A percentile compares a stretch with the other conserved stretches of the same genome.
phyloP scores from a whole-genome alignment of 2,888 invertebrate genomes.

The Parelbella ahira region DNA sequence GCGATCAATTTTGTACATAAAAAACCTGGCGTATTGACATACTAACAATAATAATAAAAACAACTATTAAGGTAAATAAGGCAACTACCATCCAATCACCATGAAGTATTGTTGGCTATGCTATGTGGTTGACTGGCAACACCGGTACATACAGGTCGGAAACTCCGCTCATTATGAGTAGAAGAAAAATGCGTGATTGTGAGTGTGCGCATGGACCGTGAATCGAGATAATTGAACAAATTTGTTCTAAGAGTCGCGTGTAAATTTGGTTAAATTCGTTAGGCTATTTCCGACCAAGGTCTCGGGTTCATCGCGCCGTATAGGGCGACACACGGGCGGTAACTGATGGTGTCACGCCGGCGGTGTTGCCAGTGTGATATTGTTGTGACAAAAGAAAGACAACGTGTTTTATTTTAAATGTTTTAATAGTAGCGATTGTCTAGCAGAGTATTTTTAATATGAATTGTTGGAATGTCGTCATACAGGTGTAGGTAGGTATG shows the following conservation, averaged over 20 bases:
- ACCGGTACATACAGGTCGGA: conserved; percentile 15
- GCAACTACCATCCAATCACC: too few relatives aligned
- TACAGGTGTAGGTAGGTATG: too few relatives aligned
- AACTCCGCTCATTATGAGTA: conserved; percentile 31
- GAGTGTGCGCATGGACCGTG: conserved; percentile 32
- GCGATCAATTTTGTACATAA: too few relatives aligned
- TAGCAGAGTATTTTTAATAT: too few relatives aligned
- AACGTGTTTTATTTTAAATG: too few relatives aligned
- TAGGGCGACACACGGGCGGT: conserved; percentile 24
- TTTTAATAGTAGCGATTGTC: too few relatives aligned
- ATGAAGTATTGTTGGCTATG: too few relatives aligned
- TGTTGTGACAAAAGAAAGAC: not conserved
- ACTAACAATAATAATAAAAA: too few relatives aligned
- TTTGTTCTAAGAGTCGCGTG: conserved; percentile 45
- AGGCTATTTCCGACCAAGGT: conserved; percentile 64
- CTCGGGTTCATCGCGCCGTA: conserved; percentile 54
- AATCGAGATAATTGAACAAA: conserved; percentile 55
- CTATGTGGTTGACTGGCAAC: too few relatives aligned
- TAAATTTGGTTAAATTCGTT: conserved; percentile 64
- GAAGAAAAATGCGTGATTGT: conserved; percentile 45
- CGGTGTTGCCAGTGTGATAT: not conserved
- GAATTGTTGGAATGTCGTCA: too few relatives aligned
- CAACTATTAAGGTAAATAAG: too few relatives aligned
- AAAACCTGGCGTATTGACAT: too few relatives aligned
- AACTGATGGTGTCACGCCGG: conserved; percentile 18